Conservation (phyloP, 2,797 vertebrate species). For the Syngnathus rostellatus region DNA sequence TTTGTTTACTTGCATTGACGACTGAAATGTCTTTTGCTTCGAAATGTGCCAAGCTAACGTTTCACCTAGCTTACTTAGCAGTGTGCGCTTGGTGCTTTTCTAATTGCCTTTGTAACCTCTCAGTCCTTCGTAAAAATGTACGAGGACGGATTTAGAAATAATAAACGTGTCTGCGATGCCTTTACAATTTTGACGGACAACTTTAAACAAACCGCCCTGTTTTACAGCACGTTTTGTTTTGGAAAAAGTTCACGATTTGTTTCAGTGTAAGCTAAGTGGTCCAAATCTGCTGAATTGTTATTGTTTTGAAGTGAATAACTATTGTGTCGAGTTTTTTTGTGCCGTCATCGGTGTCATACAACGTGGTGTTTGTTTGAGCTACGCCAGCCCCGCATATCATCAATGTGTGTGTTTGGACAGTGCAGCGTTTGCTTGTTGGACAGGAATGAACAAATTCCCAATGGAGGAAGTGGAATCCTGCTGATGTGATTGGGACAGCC, state of each 20-base stretch:
- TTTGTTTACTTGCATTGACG: neutral
- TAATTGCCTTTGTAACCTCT: slow-evolving; percentile 61
- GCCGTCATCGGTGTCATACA: neutral
- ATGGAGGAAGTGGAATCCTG: slow-evolving; percentile 65
- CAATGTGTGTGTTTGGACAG: slow-evolving; percentile 14
- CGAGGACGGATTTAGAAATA: neutral
- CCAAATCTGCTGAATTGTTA: neutral
- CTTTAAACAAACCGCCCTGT: no score
- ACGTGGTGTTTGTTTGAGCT: neutral
- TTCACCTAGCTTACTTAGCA: slow-evolving; percentile 40
- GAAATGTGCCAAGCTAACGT: slow-evolving; percentile 9
- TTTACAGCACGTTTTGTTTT: neutral
- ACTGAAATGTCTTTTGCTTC: neutral
- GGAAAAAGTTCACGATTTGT: neutral
- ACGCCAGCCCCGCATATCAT: slow-evolving; percentile 3
- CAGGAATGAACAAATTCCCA: slow-evolving; percentile 47
- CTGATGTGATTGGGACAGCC: slow-evolving; percentile 67
- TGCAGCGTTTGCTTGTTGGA: slow-evolving; percentile 24
- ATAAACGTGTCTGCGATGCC: neutral
- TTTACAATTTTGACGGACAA: neutral
- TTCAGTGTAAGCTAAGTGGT: neutral
- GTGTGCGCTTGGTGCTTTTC: slow-evolving; percentile 27
- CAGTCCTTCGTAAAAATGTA: slow-evolving; percentile 11
- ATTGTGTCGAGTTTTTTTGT: neutral
- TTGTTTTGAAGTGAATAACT: neutral